phyloP scores from a whole-genome alignment of 2,888 invertebrate genomes.

The Coenonympha glycerion region DNA sequence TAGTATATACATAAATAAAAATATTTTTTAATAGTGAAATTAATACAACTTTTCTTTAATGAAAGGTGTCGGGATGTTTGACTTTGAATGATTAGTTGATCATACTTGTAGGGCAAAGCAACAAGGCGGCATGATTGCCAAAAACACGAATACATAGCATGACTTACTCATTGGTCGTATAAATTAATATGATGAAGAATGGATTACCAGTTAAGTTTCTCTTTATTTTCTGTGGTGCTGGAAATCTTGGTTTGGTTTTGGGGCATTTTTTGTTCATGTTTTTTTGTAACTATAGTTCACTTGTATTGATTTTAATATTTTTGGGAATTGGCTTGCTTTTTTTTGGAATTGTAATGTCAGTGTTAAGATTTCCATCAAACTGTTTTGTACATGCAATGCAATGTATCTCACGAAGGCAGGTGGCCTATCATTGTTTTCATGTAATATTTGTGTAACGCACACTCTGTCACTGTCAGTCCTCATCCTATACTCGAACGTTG shows the following conservation, averaged over 20 bases:
- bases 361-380: too few species aligned
- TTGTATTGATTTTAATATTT: background rate
- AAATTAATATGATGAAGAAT: slow-evolving; percentile 15
- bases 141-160: slow-evolving; percentile 5
- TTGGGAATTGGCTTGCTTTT: background rate
- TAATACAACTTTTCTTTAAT: too few species aligned
- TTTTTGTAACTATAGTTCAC: background rate
- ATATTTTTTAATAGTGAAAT: too few species aligned
- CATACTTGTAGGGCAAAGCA: background rate
- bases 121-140: slow-evolving; percentile 19
- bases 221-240: slow-evolving; percentile 15
- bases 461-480: too few species aligned
- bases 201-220: slow-evolving; percentile 21
- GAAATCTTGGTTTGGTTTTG: background rate
- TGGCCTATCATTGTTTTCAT: too few species aligned
- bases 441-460: too few species aligned
- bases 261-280: background rate
- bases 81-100: too few species aligned
- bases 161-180: slow-evolving; percentile 10
- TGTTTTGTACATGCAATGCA: too few species aligned
- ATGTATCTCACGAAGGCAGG: too few species aligned
- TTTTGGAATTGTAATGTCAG: background rate
- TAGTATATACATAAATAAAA: too few species aligned
- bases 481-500: too few species aligned
- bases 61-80: too few species aligned